These are phyloP conservation scores for Brachionus koreanus DNA, from an alignment of 1,140 invertebrate genomes.

Conservation along the genomic window DNA sequence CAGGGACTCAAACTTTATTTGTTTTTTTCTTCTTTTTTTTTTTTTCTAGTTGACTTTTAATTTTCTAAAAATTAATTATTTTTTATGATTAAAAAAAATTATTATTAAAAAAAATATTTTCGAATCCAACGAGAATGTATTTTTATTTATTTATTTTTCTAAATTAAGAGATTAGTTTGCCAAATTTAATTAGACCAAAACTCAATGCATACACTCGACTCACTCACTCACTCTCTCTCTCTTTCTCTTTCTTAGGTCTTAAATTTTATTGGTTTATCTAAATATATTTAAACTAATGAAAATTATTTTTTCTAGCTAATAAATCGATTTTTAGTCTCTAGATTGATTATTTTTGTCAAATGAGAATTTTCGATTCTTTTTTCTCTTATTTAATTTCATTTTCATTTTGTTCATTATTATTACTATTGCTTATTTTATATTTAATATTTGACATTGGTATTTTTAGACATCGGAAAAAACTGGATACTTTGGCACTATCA, in stretches of 20 bases:
- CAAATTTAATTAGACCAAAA: not conserved
- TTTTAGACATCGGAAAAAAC: not conserved
- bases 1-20: constrained; percentile 13
- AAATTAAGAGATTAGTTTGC: constrained; percentile 3
- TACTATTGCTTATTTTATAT: too few species aligned
- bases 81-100: constrained; percentile 5
- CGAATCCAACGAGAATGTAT: not conserved
- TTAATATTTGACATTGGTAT: not conserved
- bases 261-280: constrained; percentile 22
- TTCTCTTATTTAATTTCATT: not conserved
- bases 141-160: not conserved
- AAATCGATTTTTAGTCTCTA: constrained; percentile 33
- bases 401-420: not conserved
- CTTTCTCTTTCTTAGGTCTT: not conserved
- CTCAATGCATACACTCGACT: not conserved
- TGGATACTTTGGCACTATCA: constrained; percentile 6
- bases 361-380: not conserved
- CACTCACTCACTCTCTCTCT: too few species aligned
- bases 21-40: not conserved
- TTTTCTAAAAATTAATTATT: not conserved
- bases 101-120: not conserved
- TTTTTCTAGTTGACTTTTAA: not conserved
- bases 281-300: constrained; percentile 3
- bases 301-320: not conserved
- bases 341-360: constrained; percentile 33